phyloP scores from a whole-genome alignment of 2,888 invertebrate genomes.

The Acholoe squamosa region DNA sequence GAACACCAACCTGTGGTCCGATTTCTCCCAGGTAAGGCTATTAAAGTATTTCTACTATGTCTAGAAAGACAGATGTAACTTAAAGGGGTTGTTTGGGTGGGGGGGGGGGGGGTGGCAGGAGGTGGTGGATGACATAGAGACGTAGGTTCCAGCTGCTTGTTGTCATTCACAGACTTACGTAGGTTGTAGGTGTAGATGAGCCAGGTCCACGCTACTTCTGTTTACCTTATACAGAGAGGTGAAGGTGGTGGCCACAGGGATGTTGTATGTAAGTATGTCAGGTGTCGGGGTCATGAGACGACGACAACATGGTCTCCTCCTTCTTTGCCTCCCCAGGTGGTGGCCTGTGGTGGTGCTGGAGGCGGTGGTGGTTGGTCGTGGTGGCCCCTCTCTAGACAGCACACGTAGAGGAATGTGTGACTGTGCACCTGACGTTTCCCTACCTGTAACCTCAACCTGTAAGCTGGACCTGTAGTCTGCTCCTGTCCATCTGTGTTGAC shows the following conservation, averaged over 20 bases:
- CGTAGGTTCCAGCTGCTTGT: background rate
- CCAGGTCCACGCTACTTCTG: too few relatives aligned
- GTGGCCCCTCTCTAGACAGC: background rate
- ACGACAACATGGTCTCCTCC: background rate
- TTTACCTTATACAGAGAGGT: too few relatives aligned
- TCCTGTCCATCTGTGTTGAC: too few relatives aligned
- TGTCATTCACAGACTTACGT: background rate
- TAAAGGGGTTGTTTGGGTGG: background rate
- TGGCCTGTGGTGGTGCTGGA: background rate
- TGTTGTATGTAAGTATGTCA: slow-evolving; percentile 27
- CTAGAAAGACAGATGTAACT: too few relatives aligned
- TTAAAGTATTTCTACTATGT: background rate
- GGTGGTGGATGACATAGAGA: background rate
- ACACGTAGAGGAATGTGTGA: background rate
- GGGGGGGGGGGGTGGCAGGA: background rate
- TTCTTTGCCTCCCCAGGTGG: background rate
- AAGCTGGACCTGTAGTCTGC: too few relatives aligned
- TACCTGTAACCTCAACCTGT: background rate
- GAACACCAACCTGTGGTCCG: slow-evolving; percentile 26
- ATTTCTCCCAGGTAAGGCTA: slow-evolving; percentile 7
- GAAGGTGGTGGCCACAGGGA: background rate
- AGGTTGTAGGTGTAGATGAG: background rate
- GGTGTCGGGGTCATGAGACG: slow-evolving; percentile 29
- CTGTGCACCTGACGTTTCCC: slow-evolving; percentile 4
- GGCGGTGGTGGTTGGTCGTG: background rate